Conservation (phyloP, 2,113 vertebrate genomes). For the Azemiops feae region DNA sequence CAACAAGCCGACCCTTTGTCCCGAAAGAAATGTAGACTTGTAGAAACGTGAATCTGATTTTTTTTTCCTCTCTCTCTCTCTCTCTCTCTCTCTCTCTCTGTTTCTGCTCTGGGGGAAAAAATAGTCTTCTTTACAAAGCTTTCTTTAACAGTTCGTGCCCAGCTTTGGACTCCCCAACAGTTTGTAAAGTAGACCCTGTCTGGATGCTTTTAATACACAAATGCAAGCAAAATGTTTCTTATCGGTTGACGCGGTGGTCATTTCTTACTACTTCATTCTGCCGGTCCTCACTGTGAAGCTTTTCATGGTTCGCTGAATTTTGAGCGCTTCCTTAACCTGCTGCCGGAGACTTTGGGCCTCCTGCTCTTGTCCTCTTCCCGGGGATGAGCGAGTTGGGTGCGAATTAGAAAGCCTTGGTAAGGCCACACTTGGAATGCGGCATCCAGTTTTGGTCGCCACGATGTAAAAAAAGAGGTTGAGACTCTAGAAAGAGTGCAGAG, state of each 20-base stretch:
- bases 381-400: background rate
- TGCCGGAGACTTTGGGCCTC: too few species aligned
- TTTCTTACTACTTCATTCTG: background rate
- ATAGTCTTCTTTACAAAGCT: background rate
- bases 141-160: too few species aligned
- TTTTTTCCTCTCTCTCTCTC: too few species aligned
- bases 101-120: background rate
- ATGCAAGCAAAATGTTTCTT: background rate
- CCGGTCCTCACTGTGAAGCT: background rate
- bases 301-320: background rate
- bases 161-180: background rate
- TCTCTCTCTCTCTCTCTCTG: too few species aligned
- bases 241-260: background rate
- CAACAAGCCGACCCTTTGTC: background rate
- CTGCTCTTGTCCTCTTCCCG: background rate
- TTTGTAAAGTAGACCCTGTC: background rate
- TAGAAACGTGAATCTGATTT: rapidly evolving
- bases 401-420: too few species aligned
- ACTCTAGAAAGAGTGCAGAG: too few species aligned
- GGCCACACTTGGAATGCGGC: too few species aligned
- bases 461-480: too few species aligned
- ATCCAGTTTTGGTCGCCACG: too few species aligned
- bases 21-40: background rate
- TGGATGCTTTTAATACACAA: background rate
- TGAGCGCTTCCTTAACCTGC: background rate